Conservation (phyloP, 2,113 vertebrate species). For the Rattus rattus region DNA sequence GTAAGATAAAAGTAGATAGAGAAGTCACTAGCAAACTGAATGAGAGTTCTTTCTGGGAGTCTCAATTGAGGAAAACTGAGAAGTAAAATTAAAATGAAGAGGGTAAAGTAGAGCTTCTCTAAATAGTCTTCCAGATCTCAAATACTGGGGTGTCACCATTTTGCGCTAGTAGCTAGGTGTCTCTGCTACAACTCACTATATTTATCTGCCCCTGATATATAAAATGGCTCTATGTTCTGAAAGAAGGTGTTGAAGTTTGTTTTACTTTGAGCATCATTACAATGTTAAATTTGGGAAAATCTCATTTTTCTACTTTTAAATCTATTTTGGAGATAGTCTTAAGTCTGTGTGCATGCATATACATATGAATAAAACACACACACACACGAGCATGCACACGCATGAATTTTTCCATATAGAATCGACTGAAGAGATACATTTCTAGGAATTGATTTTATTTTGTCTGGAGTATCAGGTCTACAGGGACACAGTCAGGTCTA, state of each 20-base stretch:
- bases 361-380: neutral
- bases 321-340: conserved; percentile 27
- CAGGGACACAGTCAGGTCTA: conserved; percentile 40
- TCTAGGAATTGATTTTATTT: conserved; percentile 56
- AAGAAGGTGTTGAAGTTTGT: conserved; percentile 32
- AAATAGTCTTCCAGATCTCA: conserved; percentile 29
- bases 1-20: conserved; percentile 52
- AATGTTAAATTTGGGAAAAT: conserved; percentile 15
- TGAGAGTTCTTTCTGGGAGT: conserved; percentile 57
- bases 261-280: conserved; percentile 13
- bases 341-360: neutral
- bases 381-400: neutral
- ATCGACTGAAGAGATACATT: conserved; percentile 48
- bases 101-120: conserved; percentile 6
- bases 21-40: conserved; percentile 39
- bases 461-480: neutral
- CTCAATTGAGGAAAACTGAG: conserved; percentile 46
- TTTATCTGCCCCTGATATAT: neutral
- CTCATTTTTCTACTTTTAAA: neutral
- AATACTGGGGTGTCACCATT: conserved; percentile 37
- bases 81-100: conserved; percentile 58
- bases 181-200: conserved; percentile 10
- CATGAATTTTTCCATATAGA: conserved; percentile 47
- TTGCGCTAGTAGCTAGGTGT: neutral
- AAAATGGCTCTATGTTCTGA: neutral